phyloP scores from a whole-genome alignment of 2,797 vertebrate species.

The Tympanoctomys barrerae region DNA sequence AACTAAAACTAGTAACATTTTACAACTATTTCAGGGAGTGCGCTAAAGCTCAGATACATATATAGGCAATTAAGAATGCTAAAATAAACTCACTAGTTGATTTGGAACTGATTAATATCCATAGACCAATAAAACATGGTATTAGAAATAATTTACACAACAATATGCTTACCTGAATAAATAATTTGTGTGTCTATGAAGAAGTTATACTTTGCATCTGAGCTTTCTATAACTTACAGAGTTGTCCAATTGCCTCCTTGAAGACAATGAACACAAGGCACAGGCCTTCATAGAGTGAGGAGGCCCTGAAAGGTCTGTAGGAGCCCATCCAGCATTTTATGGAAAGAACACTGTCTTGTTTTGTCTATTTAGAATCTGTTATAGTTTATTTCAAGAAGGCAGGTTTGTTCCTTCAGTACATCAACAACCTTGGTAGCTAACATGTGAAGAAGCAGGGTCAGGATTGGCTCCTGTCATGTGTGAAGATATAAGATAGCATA shows the following conservation, averaged over 20 bases:
- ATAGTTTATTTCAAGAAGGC: background rate
- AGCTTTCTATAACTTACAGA: background rate
- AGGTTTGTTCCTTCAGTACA: background rate
- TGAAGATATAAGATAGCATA: background rate
- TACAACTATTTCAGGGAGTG: background rate
- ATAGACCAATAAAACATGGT: background rate
- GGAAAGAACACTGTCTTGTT: background rate
- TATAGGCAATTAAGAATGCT: background rate
- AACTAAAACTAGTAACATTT: background rate
- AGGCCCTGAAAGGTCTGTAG: background rate
- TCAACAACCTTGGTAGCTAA: background rate
- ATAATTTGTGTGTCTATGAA: background rate
- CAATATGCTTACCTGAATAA: background rate
- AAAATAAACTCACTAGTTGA: background rate
- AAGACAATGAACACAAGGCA: background rate
- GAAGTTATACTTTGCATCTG: background rate
- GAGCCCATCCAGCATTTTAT: background rate
- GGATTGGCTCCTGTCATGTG: background rate
- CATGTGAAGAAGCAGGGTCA: background rate
- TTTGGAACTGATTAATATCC: background rate
- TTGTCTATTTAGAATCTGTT: background rate
- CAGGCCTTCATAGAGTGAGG: background rate
- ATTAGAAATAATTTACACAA: background rate
- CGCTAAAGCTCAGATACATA: background rate
- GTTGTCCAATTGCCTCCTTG: background rate